Evolutionary conservation across 2,113 vertebrate species (phyloP).

Genomic region (Varanus komodoensis): DNA sequence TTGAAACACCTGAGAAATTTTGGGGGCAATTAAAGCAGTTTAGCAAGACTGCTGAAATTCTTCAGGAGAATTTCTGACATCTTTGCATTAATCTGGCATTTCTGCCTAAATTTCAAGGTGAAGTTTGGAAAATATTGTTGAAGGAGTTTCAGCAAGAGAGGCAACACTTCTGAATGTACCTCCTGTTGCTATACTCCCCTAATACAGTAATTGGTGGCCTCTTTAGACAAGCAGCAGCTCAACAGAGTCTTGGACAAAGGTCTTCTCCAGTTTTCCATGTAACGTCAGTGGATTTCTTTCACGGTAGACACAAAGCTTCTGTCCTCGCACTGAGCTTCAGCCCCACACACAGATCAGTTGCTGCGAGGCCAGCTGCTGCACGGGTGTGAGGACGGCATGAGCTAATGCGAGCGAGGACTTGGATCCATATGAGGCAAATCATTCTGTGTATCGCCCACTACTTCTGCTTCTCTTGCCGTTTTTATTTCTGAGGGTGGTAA

Average conservation of each 20-base stretch:
- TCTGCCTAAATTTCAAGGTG: background rate
- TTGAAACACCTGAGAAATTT: background rate
- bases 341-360: background rate
- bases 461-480: background rate
- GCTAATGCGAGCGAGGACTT: background rate
- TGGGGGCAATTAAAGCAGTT: background rate
- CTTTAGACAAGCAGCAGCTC: background rate
- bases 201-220: background rate
- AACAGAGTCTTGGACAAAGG: background rate
- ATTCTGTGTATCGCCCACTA: background rate
- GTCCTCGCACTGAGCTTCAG: background rate
- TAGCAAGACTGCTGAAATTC: background rate
- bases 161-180: background rate
- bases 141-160: background rate
- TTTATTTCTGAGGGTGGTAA: background rate
- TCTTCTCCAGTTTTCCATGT: background rate
- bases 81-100: background rate
- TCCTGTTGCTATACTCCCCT: background rate
- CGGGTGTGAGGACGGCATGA: background rate
- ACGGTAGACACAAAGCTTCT: background rate
- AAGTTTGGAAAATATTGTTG: background rate
- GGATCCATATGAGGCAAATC: background rate
- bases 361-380: background rate
- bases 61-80: background rate
- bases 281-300: background rate